Percentiles rank a stretch among this genome's conserved stretches.
These are phyloP conservation scores for Phymorhynchus buccinoides DNA, from an alignment of 1,140 invertebrate species.

Conservation along the genomic window DNA sequence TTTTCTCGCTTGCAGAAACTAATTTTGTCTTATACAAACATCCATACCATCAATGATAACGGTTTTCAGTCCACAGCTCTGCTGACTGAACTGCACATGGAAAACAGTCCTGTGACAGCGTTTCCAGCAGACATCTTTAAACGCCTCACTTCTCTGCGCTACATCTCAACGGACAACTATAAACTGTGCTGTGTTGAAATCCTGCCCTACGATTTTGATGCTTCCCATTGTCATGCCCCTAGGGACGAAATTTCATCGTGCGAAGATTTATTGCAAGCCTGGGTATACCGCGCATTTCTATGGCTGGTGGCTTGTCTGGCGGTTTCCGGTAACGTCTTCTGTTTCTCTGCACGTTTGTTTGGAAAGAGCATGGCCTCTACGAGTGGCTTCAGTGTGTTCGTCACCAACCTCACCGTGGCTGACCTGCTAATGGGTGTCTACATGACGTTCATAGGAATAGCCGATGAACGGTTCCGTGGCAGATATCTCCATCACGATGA, in stretches of 20 bases:
- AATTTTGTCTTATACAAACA: neutral
- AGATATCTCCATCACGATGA: too few relatives aligned
- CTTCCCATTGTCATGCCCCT: constrained; percentile 32
- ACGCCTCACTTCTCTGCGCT: constrained; percentile 6
- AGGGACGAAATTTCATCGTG: constrained; percentile 53
- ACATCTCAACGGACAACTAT: constrained; percentile 41
- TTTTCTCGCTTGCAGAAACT: constrained; percentile 10
- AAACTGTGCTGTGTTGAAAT: constrained; percentile 48
- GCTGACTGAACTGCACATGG: constrained; percentile 25
- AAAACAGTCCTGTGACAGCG: constrained; percentile 23
- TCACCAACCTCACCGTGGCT: too few relatives aligned
- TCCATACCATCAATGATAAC: constrained; percentile 16
- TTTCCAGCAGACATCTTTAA: constrained; percentile 42
- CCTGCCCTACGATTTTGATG: constrained; percentile 37
- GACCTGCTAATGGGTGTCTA: too few relatives aligned
- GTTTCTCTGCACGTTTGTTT: too few relatives aligned
- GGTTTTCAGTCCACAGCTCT: constrained; percentile 17
- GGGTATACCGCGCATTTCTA: constrained; percentile 42
- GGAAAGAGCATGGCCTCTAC: too few relatives aligned
- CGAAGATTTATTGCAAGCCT: constrained; percentile 46
- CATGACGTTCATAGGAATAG: too few relatives aligned
- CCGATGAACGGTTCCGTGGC: too few relatives aligned
- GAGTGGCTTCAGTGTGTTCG: too few relatives aligned
- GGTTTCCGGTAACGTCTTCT: constrained; percentile 50
- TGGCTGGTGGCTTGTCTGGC: constrained; percentile 53